Evolutionary conservation across 1,140 invertebrate genomes (phyloP), one percentile per base, ranked within the genome.

Genomic region (Monomorium pharaonis): DNA sequence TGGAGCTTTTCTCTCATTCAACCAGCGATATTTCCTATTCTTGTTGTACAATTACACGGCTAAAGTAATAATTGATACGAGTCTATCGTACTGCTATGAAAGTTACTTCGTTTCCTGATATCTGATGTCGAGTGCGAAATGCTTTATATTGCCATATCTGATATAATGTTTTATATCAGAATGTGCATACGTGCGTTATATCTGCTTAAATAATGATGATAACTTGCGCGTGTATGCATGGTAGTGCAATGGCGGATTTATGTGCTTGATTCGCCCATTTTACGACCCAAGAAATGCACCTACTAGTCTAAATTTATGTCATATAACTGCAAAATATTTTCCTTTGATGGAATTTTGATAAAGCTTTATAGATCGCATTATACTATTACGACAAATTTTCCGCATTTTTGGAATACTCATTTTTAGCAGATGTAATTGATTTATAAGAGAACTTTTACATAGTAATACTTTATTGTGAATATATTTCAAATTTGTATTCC

Each of bases 21-120:
- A 0, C 16, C n/a, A 14, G 12, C 30, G n/a, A 24, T 51, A 44
- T 60, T 37, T 33, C 51, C 72, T 54, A 21, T 89, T 87, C 78
- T 51, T 69, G 80, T 90, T 87, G n/a, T n/a, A n/a, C 89, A 87
- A 89, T 90, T 89, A 87, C 88, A 87, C 80, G 62, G 76, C 44
- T 44, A 54, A 77, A 69, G 80, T 81, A 85, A 87, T 89, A 88
- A 89, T 90, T 85, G 88, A 89, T 89, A 81, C 54, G 75, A 75
- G 62, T 49, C 87, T 87, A 85, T 87, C 80, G 69, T 33, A 69
- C 47, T 62, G 33, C 54, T 24, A 80, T 60, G 78, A 75, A 47
- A 54, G 49, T 78, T 74, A 84, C 86, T 89, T 83, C 56, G 33
- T n/a, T 27, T 65, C 74, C 62, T 58, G 24, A 5, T 60, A n/a